Evolutionary conservation across 2,113 vertebrate species (phyloP), one percentile per base, ranked within the genome.

Genomic region (Microtus montanus): DNA sequence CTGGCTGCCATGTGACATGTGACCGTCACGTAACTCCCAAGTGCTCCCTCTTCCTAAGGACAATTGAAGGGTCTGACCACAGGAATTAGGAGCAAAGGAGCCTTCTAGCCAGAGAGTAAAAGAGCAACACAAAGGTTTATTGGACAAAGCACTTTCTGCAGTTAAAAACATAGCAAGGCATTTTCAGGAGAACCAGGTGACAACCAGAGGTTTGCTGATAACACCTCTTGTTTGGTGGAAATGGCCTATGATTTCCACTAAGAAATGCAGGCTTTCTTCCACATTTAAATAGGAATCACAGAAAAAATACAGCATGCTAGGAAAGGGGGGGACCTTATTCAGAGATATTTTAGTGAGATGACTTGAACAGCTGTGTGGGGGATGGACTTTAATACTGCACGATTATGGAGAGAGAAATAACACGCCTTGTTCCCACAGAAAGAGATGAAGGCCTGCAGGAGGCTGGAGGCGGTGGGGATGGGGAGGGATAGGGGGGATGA

Each of bases 1-100:
- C 7, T 19, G 20, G 47, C 8, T 35, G 10, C 11, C 2, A 0
- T 0, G 2, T 13, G 30, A 22, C 12, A 14, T 0, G 2, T 13
- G 30, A 22, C 12, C 8, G 15, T n/a, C 80, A 49, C 4, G 41
- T 38, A 41, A 28, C 22, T 41, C 19, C n/a, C n/a, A 7, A 35
- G 47, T 5, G 8, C 5, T 20, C 44, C 20, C 12, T 74, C 30
- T 85, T 85, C 12, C 41, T 68, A 74, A 58, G 13, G 7, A n/a
- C 44, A 17, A 26, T 4, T 49, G 54, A 24, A 2, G 38, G 85
- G 47, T 52, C 38, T 26, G 4, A 3, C 11, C 3, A 17, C 35
- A 15, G 35, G 61, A 82, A 3, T 8, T 0, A 11, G 54, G 30
- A 83, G 49, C 33, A 15, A 64, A 41, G n/a, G n/a, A 11, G 13